Conservation (phyloP, 1,140 invertebrate genomes). For the Tetragonula clypearis region DNA sequence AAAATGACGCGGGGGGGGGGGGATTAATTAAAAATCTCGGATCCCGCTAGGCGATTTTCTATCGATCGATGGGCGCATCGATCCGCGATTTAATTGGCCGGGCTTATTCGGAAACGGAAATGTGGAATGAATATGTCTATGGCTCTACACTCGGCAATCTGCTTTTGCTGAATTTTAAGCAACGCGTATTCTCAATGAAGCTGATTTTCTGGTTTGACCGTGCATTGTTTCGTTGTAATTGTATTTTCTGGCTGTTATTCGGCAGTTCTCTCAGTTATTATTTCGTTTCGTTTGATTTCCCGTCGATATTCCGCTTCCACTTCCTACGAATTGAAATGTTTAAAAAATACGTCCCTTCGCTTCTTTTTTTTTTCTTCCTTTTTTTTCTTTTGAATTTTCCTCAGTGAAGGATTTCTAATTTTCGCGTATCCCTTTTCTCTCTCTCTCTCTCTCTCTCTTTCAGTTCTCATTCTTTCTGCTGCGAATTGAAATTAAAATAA, state of each 20-base stretch:
- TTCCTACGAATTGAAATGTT: no score
- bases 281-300: not conserved
- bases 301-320: no score
- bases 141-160: not conserved
- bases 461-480: not conserved
- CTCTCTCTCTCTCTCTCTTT: no score
- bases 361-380: no score
- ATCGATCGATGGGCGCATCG: not conserved
- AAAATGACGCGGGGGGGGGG: not conserved
- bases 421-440: no score
- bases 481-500: not conserved
- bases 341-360: no score
- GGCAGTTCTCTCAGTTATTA: not conserved
- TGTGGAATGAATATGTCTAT: not conserved
- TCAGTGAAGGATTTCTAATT: no score
- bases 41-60: not conserved
- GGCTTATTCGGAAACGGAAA: not conserved
- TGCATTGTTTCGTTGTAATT: not conserved
- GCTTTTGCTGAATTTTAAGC: not conserved
- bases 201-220: not conserved
- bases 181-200: not conserved
- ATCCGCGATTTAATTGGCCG: not conserved
- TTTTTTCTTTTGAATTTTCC: no score
- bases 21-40: constrained; percentile 19
- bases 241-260: not conserved